Base-by-base conservation (phyloP, 2,888 invertebrate species). In the Venustoraphidia nigricollis region DNA sequence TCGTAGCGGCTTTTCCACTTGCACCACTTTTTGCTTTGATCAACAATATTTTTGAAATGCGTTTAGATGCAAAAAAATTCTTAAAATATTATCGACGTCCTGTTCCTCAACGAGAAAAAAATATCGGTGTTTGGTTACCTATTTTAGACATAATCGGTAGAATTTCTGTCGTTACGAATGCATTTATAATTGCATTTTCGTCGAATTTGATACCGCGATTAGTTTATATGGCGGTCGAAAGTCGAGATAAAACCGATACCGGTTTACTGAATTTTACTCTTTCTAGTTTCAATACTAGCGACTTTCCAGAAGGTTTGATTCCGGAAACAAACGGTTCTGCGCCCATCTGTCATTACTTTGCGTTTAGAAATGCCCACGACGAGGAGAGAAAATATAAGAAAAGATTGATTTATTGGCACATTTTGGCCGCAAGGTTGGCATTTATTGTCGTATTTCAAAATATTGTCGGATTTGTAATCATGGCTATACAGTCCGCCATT, bases 1-100 rank as follows among this genome's bases (percentile, higher is more conserved):
- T 91, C 60, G 88, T 89, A 34, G 79, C 85, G 36, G 89, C 89
- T 2, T 90, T 91, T 66, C 90, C 90, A 0, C 62, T 91, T 52
- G 90, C 87, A 0, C 90, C 90, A 1, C 64, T 90, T 1, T 81
- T 89, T 65, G 88, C 89, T 1, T 67, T 90, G 37, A 66, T 86
- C 34, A 90, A 89, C 63, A 91, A 91, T 63, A 71, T 88, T 17
- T 66, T 91, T 43, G 90, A 91, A 67, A 84, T 90, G 69, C 73
- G 89, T 34, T 66, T 86, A 49, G 89, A 90, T 66, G 89, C 88
- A 27, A 80, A 81, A 55, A 90, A 90, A 66, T 81, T 88, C 63
- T 69, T 88, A 8, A 79, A 77, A 46, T 80, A 83, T 55, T 79
- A 77, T 56, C 70, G 84, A 36, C 67, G 88, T 34, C 87, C 88